Percentiles rank a stretch among this genome's conserved stretches.
Evolutionary conservation across 2,888 invertebrate genomes (phyloP).

Genomic region (Rotaria sp.): DNA sequence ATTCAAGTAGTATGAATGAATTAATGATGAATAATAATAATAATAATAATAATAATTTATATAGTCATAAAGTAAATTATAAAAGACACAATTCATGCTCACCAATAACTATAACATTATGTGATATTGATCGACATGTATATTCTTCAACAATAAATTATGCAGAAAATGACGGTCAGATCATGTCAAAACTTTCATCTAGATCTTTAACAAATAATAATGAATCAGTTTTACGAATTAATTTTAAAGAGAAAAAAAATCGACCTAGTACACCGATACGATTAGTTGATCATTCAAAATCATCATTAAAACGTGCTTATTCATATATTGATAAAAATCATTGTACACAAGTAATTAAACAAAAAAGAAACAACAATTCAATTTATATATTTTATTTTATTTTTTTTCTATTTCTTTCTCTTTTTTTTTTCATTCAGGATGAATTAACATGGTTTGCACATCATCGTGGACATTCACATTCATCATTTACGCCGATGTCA

Average conservation of each 20-base stretch:
- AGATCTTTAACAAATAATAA: not conserved
- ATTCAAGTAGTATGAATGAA: conserved; percentile 16
- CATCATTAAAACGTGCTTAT: not conserved
- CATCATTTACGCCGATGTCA: not conserved
- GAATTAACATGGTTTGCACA: not conserved
- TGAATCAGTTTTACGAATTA: not conserved
- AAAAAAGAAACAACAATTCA: too few species aligned
- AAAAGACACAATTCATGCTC: not conserved
- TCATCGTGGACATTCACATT: not conserved
- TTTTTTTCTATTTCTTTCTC: too few species aligned
- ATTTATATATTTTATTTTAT: too few species aligned
- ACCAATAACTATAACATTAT: not conserved
- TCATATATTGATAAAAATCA: not conserved
- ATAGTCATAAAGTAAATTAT: not conserved
- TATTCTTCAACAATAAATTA: not conserved
- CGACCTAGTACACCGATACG: not conserved
- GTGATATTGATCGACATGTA: not conserved
- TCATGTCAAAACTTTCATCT: not conserved
- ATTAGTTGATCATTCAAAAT: not conserved
- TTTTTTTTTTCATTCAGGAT: not conserved
- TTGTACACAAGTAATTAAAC: not conserved
- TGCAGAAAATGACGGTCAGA: not conserved
- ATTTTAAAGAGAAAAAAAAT: conserved; percentile 14
- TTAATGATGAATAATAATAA: not conserved
- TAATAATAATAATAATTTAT: not conserved